Percentiles rank a stretch among this genome's conserved stretches.
Conservation (phyloP, 2,797 vertebrate species). For the Erpetoichthys calabaricus region DNA sequence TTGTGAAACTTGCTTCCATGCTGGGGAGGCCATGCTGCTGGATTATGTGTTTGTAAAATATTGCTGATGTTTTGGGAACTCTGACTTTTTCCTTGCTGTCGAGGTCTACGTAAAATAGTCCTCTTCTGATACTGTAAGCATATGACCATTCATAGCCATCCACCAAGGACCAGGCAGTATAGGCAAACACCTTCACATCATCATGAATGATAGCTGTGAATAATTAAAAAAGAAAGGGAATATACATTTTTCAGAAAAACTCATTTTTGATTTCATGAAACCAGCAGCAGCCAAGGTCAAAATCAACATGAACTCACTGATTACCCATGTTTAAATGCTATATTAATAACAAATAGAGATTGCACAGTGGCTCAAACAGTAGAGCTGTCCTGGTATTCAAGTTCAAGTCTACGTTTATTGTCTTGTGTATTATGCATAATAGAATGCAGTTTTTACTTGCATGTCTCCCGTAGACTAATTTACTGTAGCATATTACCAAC, state of each 20-base stretch:
- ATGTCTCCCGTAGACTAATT: too few relatives aligned
- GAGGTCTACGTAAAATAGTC: constrained; percentile 82
- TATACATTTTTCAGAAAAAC: too few relatives aligned
- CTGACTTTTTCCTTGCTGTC: constrained; percentile 50
- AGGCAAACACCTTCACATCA: constrained; percentile 70
- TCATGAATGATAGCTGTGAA: constrained; percentile 66
- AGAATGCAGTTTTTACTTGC: too few relatives aligned
- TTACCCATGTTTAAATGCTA: too few relatives aligned
- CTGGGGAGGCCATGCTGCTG: constrained; percentile 65
- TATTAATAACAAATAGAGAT: too few relatives aligned
- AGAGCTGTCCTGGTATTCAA: too few relatives aligned
- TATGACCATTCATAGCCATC: constrained; percentile 93
- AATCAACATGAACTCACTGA: too few relatives aligned
- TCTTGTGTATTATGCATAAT: too few relatives aligned
- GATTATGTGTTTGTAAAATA: constrained; percentile 69
- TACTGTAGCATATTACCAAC: too few relatives aligned
- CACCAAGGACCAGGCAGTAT: constrained; percentile 80
- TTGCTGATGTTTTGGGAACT: constrained; percentile 72
- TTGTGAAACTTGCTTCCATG: constrained; percentile 35
- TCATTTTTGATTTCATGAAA: too few relatives aligned
- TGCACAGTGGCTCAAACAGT: too few relatives aligned
- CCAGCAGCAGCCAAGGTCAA: too few relatives aligned
- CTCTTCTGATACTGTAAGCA: constrained; percentile 59
- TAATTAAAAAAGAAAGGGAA: constrained; percentile 16
- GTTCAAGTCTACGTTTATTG: background rate